Percentiles rank a stretch among this genome's conserved stretches.
phyloP scores from a whole-genome alignment of 2,888 invertebrate genomes.

The Megamerina dolium region DNA sequence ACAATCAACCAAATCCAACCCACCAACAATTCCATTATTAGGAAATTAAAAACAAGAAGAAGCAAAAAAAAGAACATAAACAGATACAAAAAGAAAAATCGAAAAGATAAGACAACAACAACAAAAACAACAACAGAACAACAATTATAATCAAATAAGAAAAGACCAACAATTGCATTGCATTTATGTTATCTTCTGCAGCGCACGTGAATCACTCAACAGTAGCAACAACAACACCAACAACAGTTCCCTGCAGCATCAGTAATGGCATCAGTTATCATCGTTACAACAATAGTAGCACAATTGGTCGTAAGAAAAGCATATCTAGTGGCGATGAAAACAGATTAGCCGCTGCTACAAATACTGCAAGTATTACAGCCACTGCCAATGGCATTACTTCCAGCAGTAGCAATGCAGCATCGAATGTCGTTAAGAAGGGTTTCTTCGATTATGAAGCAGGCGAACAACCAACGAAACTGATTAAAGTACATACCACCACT shows the following conservation, averaged over 20 bases:
- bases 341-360: too few species aligned
- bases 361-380: too few species aligned
- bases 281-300: not conserved
- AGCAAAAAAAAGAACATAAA: not conserved
- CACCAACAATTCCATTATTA: too few species aligned
- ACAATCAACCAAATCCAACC: conserved; percentile 5
- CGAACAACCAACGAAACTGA: conserved; percentile 38
- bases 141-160: too few species aligned
- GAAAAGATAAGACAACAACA: not conserved
- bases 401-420: conserved; percentile 15
- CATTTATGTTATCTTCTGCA: conserved; percentile 22
- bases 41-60: not conserved
- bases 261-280: conserved; percentile 5
- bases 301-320: conserved; percentile 24
- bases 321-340: conserved; percentile 9
- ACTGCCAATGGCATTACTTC: conserved; percentile 8
- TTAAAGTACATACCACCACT: conserved; percentile 36
- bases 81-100: not conserved
- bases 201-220: conserved; percentile 7
- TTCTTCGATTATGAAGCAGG: conserved; percentile 21
- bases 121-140: conserved; percentile 6
- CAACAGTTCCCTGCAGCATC: conserved; percentile 4
- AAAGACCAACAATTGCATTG: conserved; percentile 11
- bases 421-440: too few species aligned
- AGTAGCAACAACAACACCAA: conserved; percentile 13